Evolutionary conservation across 53 echinoderm and acorn worm species (phyloP), one percentile per base, ranked within the genome.

Genomic region (Echinometra lucunter): DNA sequence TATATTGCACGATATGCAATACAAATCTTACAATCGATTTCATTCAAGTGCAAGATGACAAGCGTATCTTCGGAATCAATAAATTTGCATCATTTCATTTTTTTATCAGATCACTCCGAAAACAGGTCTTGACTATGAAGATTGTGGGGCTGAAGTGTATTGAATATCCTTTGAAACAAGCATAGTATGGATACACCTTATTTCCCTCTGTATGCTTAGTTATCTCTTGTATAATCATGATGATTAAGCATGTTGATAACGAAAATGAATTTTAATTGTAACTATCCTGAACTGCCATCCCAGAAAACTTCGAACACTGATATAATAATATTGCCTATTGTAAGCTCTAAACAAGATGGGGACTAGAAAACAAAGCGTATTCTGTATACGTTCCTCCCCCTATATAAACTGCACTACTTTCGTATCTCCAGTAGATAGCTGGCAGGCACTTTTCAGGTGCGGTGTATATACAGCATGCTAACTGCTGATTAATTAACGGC

Each of bases 401-500:
- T 28, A 67, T 28, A 1, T 15, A 63, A 53, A n/a, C n/a, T 21
- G 63, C 72, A 40, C 16, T 75, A 40, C 37, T 15, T 75, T 75
- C 75, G 40, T 6, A 75, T 75, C 75, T 75, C 19, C 75, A 40
- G 75, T 75, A 75, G 75, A 17, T 28, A 78, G 78, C 78, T 3
- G 30, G n/a, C 70, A 42, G 19, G 78, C 23, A 78, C 38, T 78
- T 23, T 38, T 21, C 38, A 78, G 38, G 18, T 18, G 78, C 19
- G 78, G 78, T 78, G 78, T 42, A 38, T 19, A 4, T 78, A 38
- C 78, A 78, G 78, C 42, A 42, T 78, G 1, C 78, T 40, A 78
- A 78, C 3, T 21, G 78, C 38, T 78, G 42, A 38, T 78, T 78
- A 78, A 78, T 78, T 78, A 78, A 78, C 78, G 42, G 78, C 37